phyloP scores from a whole-genome alignment of 2,797 vertebrate species.

The Hydrophis major region DNA sequence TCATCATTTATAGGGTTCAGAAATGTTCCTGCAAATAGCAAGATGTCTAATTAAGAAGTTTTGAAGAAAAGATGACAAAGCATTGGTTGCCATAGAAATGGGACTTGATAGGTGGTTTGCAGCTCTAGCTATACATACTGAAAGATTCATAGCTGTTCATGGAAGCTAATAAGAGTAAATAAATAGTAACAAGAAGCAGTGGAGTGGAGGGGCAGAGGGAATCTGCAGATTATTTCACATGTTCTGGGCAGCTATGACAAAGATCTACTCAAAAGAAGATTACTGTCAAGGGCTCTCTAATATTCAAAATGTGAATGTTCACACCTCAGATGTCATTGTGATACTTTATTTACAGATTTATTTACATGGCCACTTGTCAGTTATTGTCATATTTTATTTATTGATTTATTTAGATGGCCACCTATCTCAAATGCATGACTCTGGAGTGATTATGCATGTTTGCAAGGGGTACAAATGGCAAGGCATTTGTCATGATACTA shows the following conservation, averaged over 20 bases:
- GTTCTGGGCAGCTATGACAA: not conserved
- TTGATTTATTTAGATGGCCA: not conserved
- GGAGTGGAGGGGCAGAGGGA: not conserved
- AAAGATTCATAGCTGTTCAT: constrained; percentile 55
- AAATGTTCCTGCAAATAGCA: constrained; percentile 64
- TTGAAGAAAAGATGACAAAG: constrained; percentile 71
- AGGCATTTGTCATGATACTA: no score
- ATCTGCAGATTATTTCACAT: not conserved
- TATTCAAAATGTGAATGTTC: not conserved
- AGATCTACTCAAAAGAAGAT: not conserved
- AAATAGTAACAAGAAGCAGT: not conserved
- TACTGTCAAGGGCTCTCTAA: not conserved
- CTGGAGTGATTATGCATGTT: not conserved
- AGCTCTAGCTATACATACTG: constrained; percentile 66
- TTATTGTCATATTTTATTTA: not conserved
- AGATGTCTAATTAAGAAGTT: constrained; percentile 71
- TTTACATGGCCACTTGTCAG: not conserved
- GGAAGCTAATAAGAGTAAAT: constrained; percentile 50
- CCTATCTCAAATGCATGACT: not conserved
- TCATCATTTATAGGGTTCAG: constrained; percentile 41
- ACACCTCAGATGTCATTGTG: not conserved
- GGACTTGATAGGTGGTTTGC: constrained; percentile 64
- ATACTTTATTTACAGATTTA: not conserved
- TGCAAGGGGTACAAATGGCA: no score
- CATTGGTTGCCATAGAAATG: constrained; percentile 70